Evolutionary conservation across 2,888 invertebrate species (phyloP).

Genomic region (Hermaeophaga mercurialis): DNA sequence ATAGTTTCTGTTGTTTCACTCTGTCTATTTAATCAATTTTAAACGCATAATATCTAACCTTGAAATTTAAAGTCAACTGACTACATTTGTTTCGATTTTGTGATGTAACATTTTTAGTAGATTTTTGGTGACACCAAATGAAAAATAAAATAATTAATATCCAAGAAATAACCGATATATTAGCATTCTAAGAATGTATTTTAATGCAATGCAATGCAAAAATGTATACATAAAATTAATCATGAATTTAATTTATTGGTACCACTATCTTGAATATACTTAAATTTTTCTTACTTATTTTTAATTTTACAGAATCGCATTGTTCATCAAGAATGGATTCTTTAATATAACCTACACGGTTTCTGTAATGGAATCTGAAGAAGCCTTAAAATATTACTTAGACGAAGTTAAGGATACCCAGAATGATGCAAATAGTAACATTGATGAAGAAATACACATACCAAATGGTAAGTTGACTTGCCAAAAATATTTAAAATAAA

Average conservation of each 20-base stretch:
- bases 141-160: too few species aligned
- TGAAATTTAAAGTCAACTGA: neutral
- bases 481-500: too few species aligned
- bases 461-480: slow-evolving; percentile 52
- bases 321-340: slow-evolving; percentile 29
- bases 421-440: slow-evolving; percentile 41
- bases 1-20: too few species aligned
- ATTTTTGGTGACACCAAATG: neutral
- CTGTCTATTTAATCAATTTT: too few species aligned
- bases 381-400: slow-evolving; percentile 50
- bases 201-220: too few species aligned
- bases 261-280: too few species aligned
- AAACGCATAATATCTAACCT: neutral
- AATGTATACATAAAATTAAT: too few species aligned
- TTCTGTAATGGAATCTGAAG: slow-evolving; percentile 47
- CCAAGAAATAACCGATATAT: too few species aligned
- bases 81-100: neutral
- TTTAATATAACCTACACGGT: slow-evolving; percentile 27
- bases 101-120: neutral
- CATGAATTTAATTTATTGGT: too few species aligned
- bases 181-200: too few species aligned
- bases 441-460: slow-evolving; percentile 49
- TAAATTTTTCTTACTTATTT: too few species aligned
- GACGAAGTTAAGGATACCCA: slow-evolving; percentile 53
- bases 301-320: too few species aligned